phyloP scores from a whole-genome alignment of 2,797 vertebrate species.

The Chloroceryle amazona region DNA sequence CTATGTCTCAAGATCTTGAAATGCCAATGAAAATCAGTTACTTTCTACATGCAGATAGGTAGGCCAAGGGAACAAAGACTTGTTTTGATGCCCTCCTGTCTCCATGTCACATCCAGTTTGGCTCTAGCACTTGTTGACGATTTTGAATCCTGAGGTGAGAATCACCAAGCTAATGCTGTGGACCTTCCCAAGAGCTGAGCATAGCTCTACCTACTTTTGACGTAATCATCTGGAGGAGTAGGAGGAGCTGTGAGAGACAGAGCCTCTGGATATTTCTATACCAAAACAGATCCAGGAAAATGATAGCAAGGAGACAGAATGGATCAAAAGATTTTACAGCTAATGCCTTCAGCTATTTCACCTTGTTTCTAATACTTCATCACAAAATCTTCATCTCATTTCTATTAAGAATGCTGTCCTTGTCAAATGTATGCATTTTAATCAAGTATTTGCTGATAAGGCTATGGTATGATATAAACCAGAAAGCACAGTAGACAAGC shows the following conservation, averaged over 20 bases:
- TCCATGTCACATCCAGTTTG: not conserved
- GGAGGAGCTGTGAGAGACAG: not conserved
- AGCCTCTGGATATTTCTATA: not conserved
- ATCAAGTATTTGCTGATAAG: not conserved
- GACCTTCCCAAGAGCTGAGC: not conserved
- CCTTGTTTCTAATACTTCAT: constrained; percentile 12
- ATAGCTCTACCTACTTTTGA: not conserved
- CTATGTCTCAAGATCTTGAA: not conserved
- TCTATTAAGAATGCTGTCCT: not conserved
- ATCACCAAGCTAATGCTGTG: not conserved
- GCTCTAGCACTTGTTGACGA: not conserved
- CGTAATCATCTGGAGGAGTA: not conserved
- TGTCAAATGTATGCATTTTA: not conserved
- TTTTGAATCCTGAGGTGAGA: not conserved
- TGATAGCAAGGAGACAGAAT: not conserved
- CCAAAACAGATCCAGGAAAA: constrained; percentile 20
- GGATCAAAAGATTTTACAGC: constrained; percentile 12
- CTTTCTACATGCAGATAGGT: not conserved
- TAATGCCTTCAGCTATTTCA: constrained; percentile 16
- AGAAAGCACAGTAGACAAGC: not conserved
- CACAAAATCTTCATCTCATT: not conserved
- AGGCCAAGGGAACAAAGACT: not conserved
- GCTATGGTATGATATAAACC: not conserved
- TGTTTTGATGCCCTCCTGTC: not conserved
- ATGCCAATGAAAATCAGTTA: not conserved